Conservation (phyloP, 2,888 invertebrate species). For the Plutella xylostella region DNA sequence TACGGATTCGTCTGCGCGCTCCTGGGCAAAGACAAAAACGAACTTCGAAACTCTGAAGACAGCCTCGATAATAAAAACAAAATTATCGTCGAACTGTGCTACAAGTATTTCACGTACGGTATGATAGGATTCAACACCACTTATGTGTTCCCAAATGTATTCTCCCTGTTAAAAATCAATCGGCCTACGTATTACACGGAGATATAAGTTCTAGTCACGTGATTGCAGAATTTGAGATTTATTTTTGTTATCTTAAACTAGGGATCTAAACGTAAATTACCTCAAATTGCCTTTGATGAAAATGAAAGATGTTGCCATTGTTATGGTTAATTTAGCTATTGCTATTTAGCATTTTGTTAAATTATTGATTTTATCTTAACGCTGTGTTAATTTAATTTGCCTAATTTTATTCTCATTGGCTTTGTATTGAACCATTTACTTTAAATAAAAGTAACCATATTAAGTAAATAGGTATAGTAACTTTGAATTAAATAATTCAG, state of each 20-base stretch:
- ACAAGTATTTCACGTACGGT: constrained; percentile 85
- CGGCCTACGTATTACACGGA: constrained; percentile 88
- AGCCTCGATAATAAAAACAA: constrained; percentile 77
- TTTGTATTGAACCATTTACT: too few species aligned
- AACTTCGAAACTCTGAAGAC: constrained; percentile 74
- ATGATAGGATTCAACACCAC: constrained; percentile 84
- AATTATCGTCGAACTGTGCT: constrained; percentile 82
- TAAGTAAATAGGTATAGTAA: too few species aligned
- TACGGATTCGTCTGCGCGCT: constrained; percentile 79
- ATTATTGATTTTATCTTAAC: too few species aligned
- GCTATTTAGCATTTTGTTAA: too few species aligned
- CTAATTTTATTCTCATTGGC: too few species aligned
- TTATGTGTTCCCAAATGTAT: constrained; percentile 82
- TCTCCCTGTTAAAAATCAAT: constrained; percentile 80
- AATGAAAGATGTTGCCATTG: too few species aligned
- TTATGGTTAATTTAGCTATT: too few species aligned
- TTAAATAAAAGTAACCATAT: too few species aligned
- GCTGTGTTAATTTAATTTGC: too few species aligned
- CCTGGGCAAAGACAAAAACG: constrained; percentile 74
- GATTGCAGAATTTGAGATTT: not conserved
- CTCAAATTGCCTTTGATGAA: too few species aligned
- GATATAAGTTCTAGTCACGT: constrained; percentile 61
- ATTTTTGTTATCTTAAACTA: not conserved
- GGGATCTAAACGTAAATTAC: too few species aligned
- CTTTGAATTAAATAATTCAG: too few species aligned